Conservation (phyloP, 2,797 vertebrate genomes). For the Lacerta viridis region DNA sequence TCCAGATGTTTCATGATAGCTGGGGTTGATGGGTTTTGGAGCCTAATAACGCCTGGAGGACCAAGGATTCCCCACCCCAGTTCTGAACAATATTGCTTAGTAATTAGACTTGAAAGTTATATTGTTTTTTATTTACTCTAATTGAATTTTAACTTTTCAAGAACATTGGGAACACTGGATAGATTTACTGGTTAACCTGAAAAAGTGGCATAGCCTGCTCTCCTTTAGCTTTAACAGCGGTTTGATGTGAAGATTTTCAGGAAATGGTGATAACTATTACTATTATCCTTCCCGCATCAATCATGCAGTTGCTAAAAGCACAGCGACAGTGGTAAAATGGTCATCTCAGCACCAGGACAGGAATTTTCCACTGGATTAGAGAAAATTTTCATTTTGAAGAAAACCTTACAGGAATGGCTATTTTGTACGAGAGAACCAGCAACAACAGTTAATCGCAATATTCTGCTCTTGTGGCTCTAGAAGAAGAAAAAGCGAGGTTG, state of each 20-base stretch:
- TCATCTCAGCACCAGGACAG: not conserved
- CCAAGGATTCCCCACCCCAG: too few relatives aligned
- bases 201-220: not conserved
- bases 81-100: not conserved
- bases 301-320: not conserved
- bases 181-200: not conserved
- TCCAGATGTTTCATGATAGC: too few relatives aligned
- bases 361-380: not conserved
- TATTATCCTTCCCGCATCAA: not conserved
- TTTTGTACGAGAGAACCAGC: conserved; percentile 34
- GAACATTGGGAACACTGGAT: not conserved
- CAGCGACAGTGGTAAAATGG: not conserved
- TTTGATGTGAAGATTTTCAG: not conserved
- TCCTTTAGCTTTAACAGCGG: not conserved
- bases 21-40: too few relatives aligned
- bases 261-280: not conserved
- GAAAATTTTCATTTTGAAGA: not conserved
- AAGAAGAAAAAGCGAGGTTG: not conserved
- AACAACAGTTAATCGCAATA: conserved; percentile 51
- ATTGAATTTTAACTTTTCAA: too few relatives aligned
- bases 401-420: conserved; percentile 31
- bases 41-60: too few relatives aligned
- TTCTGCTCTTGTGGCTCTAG: not conserved
- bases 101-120: conserved; percentile 8
- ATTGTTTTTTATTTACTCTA: too few relatives aligned